A percentile compares a stretch with the other conserved stretches of the same genome.
These are phyloP conservation scores for Phrynocephalus forsythii DNA, from an alignment of 2,797 vertebrate species.

Conservation along the genomic window DNA sequence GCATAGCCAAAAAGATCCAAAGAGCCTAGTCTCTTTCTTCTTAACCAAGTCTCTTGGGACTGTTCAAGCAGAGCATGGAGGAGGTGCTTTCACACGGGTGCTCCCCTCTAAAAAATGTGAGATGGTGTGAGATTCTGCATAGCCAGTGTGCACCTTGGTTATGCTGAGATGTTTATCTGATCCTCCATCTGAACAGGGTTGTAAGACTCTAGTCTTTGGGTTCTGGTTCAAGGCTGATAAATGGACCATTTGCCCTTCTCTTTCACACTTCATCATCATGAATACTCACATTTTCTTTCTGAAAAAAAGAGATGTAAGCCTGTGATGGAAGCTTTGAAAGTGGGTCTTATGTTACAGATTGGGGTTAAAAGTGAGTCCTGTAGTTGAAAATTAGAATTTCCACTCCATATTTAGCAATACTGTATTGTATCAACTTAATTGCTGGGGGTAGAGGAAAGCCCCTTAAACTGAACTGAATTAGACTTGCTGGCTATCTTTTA, in stretches of 20 bases:
- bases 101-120: background rate
- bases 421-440: too few relatives aligned
- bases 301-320: background rate
- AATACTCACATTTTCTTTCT: background rate
- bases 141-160: background rate
- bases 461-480: too few relatives aligned
- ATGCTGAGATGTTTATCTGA: too few relatives aligned
- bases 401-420: too few relatives aligned
- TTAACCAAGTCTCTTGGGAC: background rate
- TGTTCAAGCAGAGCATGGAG: background rate
- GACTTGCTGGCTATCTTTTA: too few relatives aligned
- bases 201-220: background rate
- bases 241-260: background rate
- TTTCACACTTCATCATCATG: background rate
- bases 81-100: background rate
- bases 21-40: background rate
- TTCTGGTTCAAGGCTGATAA: background rate
- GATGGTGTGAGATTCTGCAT: background rate
- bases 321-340: background rate
- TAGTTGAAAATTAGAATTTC: background rate
- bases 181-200: background rate
- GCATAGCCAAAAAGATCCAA: background rate
- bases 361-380: background rate
- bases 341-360: background rate
- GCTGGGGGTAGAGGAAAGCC: too few relatives aligned